Evolutionary conservation across 2,797 vertebrate species (phyloP), one percentile per base, ranked within the genome.

Genomic region (Champsocephalus esox): DNA sequence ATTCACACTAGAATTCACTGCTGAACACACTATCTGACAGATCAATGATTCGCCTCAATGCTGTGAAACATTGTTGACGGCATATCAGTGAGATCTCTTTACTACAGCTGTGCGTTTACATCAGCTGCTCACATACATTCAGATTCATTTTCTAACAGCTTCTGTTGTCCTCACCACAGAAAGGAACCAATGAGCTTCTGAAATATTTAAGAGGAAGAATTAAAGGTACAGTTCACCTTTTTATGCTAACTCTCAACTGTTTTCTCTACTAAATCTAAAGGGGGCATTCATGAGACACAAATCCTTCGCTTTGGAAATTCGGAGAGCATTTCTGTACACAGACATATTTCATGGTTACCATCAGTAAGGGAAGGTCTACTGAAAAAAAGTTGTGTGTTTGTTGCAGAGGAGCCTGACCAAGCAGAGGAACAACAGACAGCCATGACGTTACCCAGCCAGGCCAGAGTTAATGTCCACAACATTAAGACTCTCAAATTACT

Each of bases 121-220:
- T 13, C 46, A 49, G 61, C 32, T 50, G 24, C 4, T 61, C 11
- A 45, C 16, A 43, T 19, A 21, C 41, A 24, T 21, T 59, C n/a
- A 21, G 4, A 12, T 58, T 58, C 1, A 13, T 21, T 0, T 45
- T 61, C 56, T 38, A 57, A 57, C 24, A 19, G 1, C 28, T 62
- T 58, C 4, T 77, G 34, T 73, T 73, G 19, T 88, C 52, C 57
- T 48, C 46, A 69, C 87, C 85, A 84, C 91, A 99, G 96, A 99
- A 97, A 95, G 97, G 98, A 90, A 99, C 98, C 67, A 94, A 95
- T 84, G 97, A 98, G 72, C 95, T 99, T 44, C 93, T 99, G 81
- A 97, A 97, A 79, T 99, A 98, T 3, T 90, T 99, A 49, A 93
- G 93, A 89, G 96, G 97, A 91, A 95, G 96, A 95, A 94, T 99